Evolutionary conservation across 2,113 vertebrate species (phyloP), one percentile per base, ranked within the genome.

Genomic region (Erythrocercus mccallii): DNA sequence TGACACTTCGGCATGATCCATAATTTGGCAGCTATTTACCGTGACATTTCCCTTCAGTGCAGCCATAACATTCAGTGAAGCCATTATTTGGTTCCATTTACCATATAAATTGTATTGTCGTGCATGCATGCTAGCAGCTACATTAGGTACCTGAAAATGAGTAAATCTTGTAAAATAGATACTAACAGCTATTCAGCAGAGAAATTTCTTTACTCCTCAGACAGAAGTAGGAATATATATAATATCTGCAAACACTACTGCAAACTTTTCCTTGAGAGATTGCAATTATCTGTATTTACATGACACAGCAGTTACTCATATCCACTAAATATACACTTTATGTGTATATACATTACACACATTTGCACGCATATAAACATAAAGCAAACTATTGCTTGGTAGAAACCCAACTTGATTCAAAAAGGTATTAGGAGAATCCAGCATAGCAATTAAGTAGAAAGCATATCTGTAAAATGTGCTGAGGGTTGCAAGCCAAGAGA

Each of bases 21-120:
- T 98, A 98, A 98, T 98, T 98, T 98, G 98, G 98, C 97, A 97
- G 98, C 98, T 98, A 98, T 98, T 98, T 98, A 98, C 98, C 98
- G 97, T 98, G 98, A 98, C 98, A 98, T 98, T 98, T 98, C 97
- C 97, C 98, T 98, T 98, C 98, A 98, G 98, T 97, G 97, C 97
- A 98, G 98, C 98, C 98, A 98, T 98, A 98, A 98, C 98, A 98
- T 98, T 98, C 98, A 98, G 98, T 97, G 97, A 98, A 97, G 97
- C 98, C 98, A 98, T 98, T 98, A 98, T 98, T 98, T 97, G 98
- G 98, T 97, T 97, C 98, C 98, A 98, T 98, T 98, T 98, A 98
- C 98, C 98, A 98, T 98, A 98, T 98, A 98, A 98, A 98, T 98
- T 98, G 98, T 98, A 98, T 98, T 98, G 98, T 98, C 98, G 98